Conservation (phyloP, 1,140 invertebrate species). For the Ooceraea biroi region DNA sequence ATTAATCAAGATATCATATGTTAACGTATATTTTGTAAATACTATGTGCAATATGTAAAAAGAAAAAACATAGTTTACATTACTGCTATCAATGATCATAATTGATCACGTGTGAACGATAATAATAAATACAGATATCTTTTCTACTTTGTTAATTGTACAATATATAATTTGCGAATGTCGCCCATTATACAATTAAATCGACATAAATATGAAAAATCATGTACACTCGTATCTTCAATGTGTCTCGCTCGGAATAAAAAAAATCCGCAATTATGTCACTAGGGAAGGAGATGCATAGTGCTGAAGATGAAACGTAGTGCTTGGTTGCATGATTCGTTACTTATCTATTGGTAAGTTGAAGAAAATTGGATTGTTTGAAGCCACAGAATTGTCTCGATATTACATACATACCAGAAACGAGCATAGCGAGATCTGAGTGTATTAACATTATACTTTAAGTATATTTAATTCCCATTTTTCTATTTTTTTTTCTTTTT, state of each 20-base stretch:
- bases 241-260: neutral
- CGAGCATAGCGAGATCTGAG: neutral
- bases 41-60: slow-evolving; percentile 26
- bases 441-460: slow-evolving; percentile 47
- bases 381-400: neutral
- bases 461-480: slow-evolving; percentile 41
- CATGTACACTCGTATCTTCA: slow-evolving; percentile 28
- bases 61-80: slow-evolving; percentile 18
- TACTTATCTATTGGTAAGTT: neutral
- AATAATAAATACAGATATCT: slow-evolving; percentile 32
- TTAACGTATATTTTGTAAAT: slow-evolving; percentile 36
- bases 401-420: neutral
- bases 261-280: neutral
- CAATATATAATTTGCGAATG: slow-evolving; percentile 41
- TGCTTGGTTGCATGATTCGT: neutral
- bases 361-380: neutral
- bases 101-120: slow-evolving; percentile 15
- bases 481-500: slow-evolving; percentile 64
- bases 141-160: slow-evolving; percentile 50
- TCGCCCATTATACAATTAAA: slow-evolving; percentile 22
- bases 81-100: slow-evolving; percentile 2
- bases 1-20: slow-evolving; percentile 37
- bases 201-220: slow-evolving; percentile 45
- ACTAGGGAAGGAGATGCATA: neutral
- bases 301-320: neutral